These are phyloP conservation scores for Ochotona princeps DNA, from an alignment of 2,113 vertebrate genomes.

Conservation along the genomic window DNA sequence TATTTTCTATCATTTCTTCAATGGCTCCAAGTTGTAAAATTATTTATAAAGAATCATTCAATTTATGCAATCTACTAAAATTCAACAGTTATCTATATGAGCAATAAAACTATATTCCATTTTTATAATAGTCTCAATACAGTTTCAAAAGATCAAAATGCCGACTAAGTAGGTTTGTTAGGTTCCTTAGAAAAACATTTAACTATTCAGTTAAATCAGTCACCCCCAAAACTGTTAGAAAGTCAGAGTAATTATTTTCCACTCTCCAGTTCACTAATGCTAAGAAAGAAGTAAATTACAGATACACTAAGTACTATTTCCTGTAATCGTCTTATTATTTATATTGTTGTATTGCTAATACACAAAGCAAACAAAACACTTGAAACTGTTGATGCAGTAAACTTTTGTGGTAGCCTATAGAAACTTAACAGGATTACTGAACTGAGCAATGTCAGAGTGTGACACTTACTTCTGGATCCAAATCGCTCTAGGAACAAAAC, in stretches of 20 bases:
- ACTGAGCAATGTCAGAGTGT: neutral
- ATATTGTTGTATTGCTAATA: neutral
- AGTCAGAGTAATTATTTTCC: neutral
- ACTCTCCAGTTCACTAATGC: neutral
- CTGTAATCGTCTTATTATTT: neutral
- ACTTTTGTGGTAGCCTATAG: neutral
- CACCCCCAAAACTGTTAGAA: neutral
- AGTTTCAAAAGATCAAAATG: neutral
- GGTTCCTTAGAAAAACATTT: conserved; percentile 2
- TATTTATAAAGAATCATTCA: neutral
- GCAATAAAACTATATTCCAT: neutral
- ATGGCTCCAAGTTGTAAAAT: neutral
- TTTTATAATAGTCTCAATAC: conserved; percentile 23
- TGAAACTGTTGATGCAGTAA: neutral
- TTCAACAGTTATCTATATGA: neutral
- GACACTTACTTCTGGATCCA: neutral
- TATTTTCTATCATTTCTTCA: neutral
- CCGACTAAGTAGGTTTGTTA: neutral
- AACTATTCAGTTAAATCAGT: neutral
- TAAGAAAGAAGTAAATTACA: no score
- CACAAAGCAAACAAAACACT: neutral
- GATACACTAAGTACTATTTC: neutral
- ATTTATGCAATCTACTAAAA: neutral
- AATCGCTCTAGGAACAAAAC: neutral
- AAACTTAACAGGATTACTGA: neutral